Evolutionary conservation across 2,797 vertebrate species (phyloP).

Genomic region (Sylvilagus floridanus): DNA sequence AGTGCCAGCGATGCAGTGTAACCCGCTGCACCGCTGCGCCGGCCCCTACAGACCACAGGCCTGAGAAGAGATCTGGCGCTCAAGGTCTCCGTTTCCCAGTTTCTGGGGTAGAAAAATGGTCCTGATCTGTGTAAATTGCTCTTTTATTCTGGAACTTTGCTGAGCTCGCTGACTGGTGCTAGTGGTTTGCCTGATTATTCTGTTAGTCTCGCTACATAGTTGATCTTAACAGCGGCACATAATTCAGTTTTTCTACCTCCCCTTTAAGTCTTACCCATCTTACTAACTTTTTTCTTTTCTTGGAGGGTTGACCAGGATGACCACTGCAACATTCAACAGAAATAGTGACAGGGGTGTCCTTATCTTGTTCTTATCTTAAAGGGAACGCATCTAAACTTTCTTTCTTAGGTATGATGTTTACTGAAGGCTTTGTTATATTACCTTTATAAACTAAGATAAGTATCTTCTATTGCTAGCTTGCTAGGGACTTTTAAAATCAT

Average conservation of each 20-base stretch:
- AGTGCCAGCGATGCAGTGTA: no score
- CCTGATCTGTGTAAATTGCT: background rate
- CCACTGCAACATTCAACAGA: background rate
- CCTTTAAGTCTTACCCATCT: background rate
- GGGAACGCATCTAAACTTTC: background rate
- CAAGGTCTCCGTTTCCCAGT: background rate
- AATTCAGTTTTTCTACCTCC: background rate
- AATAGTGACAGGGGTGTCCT: background rate
- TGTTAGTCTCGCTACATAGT: background rate
- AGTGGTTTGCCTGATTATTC: background rate
- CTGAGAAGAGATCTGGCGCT: background rate
- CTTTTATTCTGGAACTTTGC: background rate
- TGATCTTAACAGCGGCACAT: background rate
- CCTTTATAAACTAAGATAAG: background rate
- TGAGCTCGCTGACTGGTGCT: background rate
- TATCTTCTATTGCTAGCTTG: background rate
- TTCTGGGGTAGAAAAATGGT: background rate
- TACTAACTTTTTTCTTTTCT: background rate
- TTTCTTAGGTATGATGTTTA: slow-evolving; percentile 10
- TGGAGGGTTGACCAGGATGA: background rate
- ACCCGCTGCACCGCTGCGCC: no score
- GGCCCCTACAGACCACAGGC: background rate
- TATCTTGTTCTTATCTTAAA: background rate
- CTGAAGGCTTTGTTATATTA: background rate
- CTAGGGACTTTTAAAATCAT: background rate